Evolutionary conservation across 64 coral and sea anemone genomes (phyloP), one percentile per base, ranked within the genome.

Genomic region (Montipora foliosa): DNA sequence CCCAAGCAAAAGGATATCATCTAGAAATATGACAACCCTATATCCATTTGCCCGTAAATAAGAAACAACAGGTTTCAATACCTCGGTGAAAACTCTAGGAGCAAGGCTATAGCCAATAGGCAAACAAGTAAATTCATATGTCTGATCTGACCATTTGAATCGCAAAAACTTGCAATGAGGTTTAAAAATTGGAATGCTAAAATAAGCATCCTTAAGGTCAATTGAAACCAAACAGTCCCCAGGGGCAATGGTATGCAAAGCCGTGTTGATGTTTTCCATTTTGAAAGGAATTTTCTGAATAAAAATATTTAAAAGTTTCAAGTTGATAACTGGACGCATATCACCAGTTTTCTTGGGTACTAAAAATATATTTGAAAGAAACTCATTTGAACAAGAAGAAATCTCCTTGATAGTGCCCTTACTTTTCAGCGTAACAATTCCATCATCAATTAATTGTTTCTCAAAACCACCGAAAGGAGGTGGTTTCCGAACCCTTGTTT

Each of bases 201-300:
- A 89, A 89, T 89, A 78, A 25, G 87, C 87, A 89, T 89, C 87
- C 72, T 88, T 74, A 8, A 88, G 87, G 57, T 88, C 87, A 74
- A 88, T 47, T 17, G 87, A 55, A 55, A 7, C 52, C 52, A 7
- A 7, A 55, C 0, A 10, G 52, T 55, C 87, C 25, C 87, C 87
- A 20, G 19, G 87, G 68, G 17, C 24, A 74, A 76, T 51, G 16
- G 6, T 50, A 88, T 47, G 37, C 70, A 75, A 74, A 51, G 75
- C 76, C 19, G 46, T 60, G 64, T 90, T 55, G 47, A 91, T 91
- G n/a, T 70, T 81, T 67, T 91, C 78, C 89, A 81, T 91, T 44
- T 90, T 90, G 88, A 90, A 90, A 80, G 79, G 88, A 89, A 80
- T 90, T 62, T 90, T 91, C 29, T 79, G 52, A n/a, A 91, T 50